Evolutionary conservation across 2,888 invertebrate species (phyloP), one percentile per base, ranked within the genome.

Genomic region (Andricus curvator): DNA sequence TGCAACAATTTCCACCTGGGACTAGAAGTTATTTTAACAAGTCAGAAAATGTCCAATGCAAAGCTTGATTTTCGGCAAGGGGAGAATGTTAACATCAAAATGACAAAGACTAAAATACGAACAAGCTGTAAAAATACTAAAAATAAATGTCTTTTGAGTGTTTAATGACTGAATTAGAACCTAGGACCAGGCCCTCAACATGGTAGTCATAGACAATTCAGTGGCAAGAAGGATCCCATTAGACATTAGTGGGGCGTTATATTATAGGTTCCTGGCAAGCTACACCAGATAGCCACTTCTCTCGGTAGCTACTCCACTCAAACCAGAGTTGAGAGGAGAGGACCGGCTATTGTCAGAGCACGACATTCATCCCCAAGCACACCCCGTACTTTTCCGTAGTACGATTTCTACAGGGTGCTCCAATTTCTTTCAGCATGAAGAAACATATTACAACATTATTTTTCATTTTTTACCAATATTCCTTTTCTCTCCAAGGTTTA

Each of bases 271-370:
- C 84, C 84, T 86, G 86, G 83, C 85, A 84, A 86, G 83, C 84
- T 83, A 81, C 77, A 82, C 79, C 85, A 83, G 84, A 86, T 84
- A 86, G 84, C 86, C 85, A 88, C 87, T 87, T 88, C 85, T 87
- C 85, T 87, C 85, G 77, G 82, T 83, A 84, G 82, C 84, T 82
- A 84, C 84, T 85, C 81, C 84, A 85, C 86, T 85, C 84, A 81
- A 83, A 80, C 80, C 78, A 48, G 67, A 77, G 80, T 74, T 56
- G 37, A 74, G 56, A 70, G 70, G 85, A 87, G 86, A 85, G 84
- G 83, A 85, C 85, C 84, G 88, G 86, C 86, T 88, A 88, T 89
- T 89, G 89, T 89, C 88, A 85, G 85, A 88, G 79, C 85, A 85
- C 88, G 87, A 87, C 86, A 88, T 89, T 88, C 88, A 88, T 88